These are phyloP conservation scores for Mus minutoides DNA, from an alignment of 2,797 vertebrate species.

Conservation along the genomic window DNA sequence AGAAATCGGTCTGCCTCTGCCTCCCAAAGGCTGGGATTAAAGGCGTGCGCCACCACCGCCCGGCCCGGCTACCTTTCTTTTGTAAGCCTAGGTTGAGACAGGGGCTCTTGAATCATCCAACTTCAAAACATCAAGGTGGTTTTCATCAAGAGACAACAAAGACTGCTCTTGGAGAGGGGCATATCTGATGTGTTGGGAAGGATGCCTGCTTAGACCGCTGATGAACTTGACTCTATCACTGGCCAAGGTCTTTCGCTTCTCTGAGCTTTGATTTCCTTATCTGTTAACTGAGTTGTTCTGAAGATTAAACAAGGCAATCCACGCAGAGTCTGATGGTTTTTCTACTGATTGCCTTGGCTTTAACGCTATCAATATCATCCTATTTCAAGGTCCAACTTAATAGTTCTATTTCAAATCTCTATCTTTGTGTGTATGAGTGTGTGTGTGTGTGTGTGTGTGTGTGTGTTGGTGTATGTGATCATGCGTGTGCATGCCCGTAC, in stretches of 20 bases:
- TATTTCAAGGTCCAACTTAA: constrained; percentile 39
- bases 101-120: background rate
- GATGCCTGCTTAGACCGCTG: background rate
- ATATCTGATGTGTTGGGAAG: background rate
- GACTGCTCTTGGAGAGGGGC: background rate
- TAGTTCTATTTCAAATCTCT: constrained; percentile 2
- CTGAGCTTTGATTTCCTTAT: constrained; percentile 33
- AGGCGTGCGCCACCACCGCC: no score
- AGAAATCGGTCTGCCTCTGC: no score
- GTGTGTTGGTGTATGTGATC: no score
- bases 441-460: background rate
- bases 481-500: no score
- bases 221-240: background rate
- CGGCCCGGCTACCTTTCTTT: constrained; percentile 7
- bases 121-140: background rate
- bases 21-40: no score
- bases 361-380: background rate
- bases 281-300: constrained; percentile 12
- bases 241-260: background rate
- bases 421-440: background rate
- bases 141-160: background rate
- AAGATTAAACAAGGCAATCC: constrained; percentile 15
- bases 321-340: constrained; percentile 21
- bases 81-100: background rate
- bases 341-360: background rate